phyloP scores from a whole-genome alignment of 2,797 vertebrate genomes.

The Decapterus maruadsi region DNA sequence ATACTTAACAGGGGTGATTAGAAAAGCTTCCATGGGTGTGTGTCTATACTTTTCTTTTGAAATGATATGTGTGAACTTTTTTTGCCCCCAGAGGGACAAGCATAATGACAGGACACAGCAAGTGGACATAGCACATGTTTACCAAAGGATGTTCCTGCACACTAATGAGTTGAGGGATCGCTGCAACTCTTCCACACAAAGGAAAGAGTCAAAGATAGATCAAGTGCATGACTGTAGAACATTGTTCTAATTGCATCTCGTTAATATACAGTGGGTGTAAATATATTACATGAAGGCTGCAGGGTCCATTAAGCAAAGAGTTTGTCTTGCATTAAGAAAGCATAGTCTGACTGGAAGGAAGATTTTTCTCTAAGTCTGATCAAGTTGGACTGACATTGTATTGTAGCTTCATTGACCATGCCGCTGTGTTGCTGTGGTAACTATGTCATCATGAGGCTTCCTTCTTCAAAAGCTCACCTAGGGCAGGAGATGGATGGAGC shows the following conservation, averaged over 20 bases:
- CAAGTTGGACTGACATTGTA: background rate
- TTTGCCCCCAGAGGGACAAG: slow-evolving; percentile 21
- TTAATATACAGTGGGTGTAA: slow-evolving; percentile 41
- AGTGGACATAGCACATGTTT: slow-evolving; percentile 29
- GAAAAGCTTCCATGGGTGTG: background rate
- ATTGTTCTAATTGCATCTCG: slow-evolving; percentile 52
- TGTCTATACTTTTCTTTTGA: slow-evolving; percentile 58
- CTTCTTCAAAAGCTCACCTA: background rate
- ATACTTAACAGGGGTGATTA: slow-evolving; percentile 58
- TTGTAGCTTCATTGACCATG: background rate
- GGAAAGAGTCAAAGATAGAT: slow-evolving; percentile 35
- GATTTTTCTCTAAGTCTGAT: background rate
- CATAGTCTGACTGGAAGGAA: background rate
- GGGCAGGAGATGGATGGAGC: slow-evolving; percentile 14
- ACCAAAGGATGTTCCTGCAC: slow-evolving; percentile 51
- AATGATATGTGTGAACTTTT: slow-evolving; percentile 56
- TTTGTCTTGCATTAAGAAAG: background rate
- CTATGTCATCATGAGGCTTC: background rate
- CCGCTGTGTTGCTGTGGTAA: background rate
- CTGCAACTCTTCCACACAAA: slow-evolving; percentile 30
- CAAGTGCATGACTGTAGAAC: slow-evolving; percentile 34
- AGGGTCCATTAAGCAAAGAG: slow-evolving; percentile 4
- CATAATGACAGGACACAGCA: slow-evolving; percentile 32
- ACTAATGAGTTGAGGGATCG: slow-evolving; percentile 54
- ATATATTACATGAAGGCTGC: slow-evolving; percentile 25